Base-by-base conservation (phyloP, 2,888 invertebrate species). In the Sarcophaga carnaria region DNA sequence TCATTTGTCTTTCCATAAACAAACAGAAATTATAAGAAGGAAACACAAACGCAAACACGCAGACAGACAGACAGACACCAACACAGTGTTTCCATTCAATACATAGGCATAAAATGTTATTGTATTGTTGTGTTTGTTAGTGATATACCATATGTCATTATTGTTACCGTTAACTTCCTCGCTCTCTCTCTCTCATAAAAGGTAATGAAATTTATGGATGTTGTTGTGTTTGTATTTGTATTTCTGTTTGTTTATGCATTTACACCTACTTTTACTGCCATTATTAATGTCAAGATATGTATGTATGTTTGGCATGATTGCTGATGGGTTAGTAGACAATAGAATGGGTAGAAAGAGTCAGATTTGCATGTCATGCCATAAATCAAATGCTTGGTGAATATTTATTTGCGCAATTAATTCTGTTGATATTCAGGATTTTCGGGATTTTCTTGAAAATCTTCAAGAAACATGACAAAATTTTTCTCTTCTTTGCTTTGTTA, bases 321-420 rank as follows among this genome's bases (percentile, higher is more conserved):
- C 27, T 27, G 27, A 27, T 37, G 6, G 37, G 6, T 37, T 37
- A 37, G 37, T 22, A 22, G 22, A 27, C 27, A 27, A 37, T 8
- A 37, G 37, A 37, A 37, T 37, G 37, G 37, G 37, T 37, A 37
- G 37, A 37, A 10, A 37, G 37, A 37, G 37, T 37, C 37, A 37
- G 37, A 37, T 37, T 37, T 37, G 37, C 37, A 71, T 71, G 71
- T 72, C 72, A 66, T 71, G 20, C 64, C 45, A 77, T 77, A 71
- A 77, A 60, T 76, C 76, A 64, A 59, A 71, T 60, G 47, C 47
- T 76, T 64, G 37, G 59, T 82, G 25, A 69, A 54, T 81, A 20
- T 69, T 37, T 37, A 37, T 37, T 54, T 80, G 45, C 12, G n/a
- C 27, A 70, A 54, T 81, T 22, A 49, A 75, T 37, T 27, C 5